phyloP scores from a whole-genome alignment of 2,797 vertebrate genomes.

The Cirrhinus molitorella region DNA sequence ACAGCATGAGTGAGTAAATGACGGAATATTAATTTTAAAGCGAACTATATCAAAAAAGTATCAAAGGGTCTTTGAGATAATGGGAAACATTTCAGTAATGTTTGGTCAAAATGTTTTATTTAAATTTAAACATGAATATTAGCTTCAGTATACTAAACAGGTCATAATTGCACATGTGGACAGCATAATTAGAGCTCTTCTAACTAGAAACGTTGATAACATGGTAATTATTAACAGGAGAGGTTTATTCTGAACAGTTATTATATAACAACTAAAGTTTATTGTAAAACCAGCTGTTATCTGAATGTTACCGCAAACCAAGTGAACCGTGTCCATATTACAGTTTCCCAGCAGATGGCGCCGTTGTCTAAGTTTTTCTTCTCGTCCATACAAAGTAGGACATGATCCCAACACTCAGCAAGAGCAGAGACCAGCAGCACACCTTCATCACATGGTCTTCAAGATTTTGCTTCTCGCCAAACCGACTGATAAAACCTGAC shows the following conservation, averaged over 20 bases:
- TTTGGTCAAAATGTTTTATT: background rate
- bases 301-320: background rate
- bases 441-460: conserved; percentile 72
- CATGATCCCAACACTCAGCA: conserved; percentile 66
- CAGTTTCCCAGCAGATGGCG: conserved; percentile 60
- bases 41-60: background rate
- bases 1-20: background rate
- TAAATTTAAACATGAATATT: background rate
- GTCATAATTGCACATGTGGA: background rate
- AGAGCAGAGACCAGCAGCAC: conserved; percentile 75
- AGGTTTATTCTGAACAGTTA: background rate
- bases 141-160: background rate
- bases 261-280: background rate
- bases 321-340: background rate
- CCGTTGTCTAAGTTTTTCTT: conserved; percentile 61
- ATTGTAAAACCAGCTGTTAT: background rate
- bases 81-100: background rate
- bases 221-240: background rate
- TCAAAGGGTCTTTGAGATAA: background rate
- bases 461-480: conserved; percentile 73
- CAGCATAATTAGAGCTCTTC: background rate
- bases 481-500: conserved; percentile 75
- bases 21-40: background rate
- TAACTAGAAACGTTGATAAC: background rate
- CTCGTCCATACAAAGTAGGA: conserved; percentile 71